Evolutionary conservation across 92 coral and sea anemone species (phyloP).

Genomic region (Palythoa heliodiscus): DNA sequence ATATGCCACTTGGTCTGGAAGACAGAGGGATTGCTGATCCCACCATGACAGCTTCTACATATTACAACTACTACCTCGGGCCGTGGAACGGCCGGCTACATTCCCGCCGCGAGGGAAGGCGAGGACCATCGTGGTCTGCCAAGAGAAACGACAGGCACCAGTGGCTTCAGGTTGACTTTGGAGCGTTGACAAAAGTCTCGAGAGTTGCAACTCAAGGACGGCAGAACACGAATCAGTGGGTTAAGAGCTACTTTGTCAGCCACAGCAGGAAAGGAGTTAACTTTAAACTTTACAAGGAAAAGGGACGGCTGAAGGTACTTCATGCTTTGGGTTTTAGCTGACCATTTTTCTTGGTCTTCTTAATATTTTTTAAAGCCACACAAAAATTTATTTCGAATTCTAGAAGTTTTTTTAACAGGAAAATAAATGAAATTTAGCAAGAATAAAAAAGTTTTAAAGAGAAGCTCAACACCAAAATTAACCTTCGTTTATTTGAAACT

Average conservation of each 20-base stretch:
- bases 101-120: slow-evolving; percentile 58
- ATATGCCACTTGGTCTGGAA: slow-evolving; percentile 92
- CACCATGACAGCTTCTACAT: slow-evolving; percentile 76
- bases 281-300: slow-evolving; percentile 59
- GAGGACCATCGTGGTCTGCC: slow-evolving; percentile 85
- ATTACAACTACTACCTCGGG: slow-evolving; percentile 63
- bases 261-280: slow-evolving; percentile 73
- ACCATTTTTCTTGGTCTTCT: neutral
- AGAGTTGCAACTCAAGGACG: slow-evolving; percentile 82
- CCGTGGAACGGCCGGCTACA: slow-evolving; percentile 75
- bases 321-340: neutral
- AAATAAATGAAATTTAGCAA: too few species aligned
- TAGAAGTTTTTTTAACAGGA: too few species aligned
- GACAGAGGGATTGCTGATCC: slow-evolving; percentile 62
- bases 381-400: too few species aligned
- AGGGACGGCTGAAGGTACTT: slow-evolving; percentile 65
- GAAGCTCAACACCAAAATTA: too few species aligned
- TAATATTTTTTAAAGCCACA: too few species aligned
- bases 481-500: too few species aligned
- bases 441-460: too few species aligned
- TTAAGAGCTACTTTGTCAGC: slow-evolving; percentile 62
- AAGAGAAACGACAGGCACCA: slow-evolving; percentile 61
- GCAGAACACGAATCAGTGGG: slow-evolving; percentile 80
- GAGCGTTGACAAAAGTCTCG: slow-evolving; percentile 62
- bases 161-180: slow-evolving; percentile 87